A percentile compares a stretch with the other conserved stretches of the same genome.
These are phyloP conservation scores for Cheilosia impressa DNA, from an alignment of 2,888 invertebrate genomes.

Conservation along the genomic window DNA sequence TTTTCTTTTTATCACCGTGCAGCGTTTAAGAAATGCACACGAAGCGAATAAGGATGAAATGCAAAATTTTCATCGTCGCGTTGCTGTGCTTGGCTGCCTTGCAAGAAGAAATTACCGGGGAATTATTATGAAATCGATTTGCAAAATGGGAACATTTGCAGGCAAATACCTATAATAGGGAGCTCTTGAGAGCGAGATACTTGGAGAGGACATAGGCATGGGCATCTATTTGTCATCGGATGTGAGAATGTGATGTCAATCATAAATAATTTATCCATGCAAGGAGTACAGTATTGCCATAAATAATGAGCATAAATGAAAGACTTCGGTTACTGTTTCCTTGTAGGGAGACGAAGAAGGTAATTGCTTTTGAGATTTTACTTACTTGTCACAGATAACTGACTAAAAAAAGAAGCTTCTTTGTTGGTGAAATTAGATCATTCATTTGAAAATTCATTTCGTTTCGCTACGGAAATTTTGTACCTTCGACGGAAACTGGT, in stretches of 20 bases:
- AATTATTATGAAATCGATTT: constrained; percentile 74
- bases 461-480: too few species aligned
- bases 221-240: constrained; percentile 65
- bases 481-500: too few species aligned
- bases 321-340: not conserved
- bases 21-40: constrained; percentile 58
- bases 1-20: constrained; percentile 17
- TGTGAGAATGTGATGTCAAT: constrained; percentile 71
- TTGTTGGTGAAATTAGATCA: too few species aligned
- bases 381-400: not conserved
- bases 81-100: constrained; percentile 46
- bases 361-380: not conserved
- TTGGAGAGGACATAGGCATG: not conserved
- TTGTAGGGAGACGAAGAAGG: not conserved
- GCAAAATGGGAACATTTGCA: constrained; percentile 42
- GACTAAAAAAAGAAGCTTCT: too few species aligned
- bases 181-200: constrained; percentile 38
- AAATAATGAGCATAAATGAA: constrained; percentile 30
- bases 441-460: too few species aligned
- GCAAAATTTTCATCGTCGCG: constrained; percentile 56
- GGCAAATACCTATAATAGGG: constrained; percentile 26
- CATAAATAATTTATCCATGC: constrained; percentile 69
- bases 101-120: constrained; percentile 70
- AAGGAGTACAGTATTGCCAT: constrained; percentile 40
- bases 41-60: constrained; percentile 47